Evolutionary conservation across 2,888 invertebrate species (phyloP).

Genomic region (Pyralis farinalis): DNA sequence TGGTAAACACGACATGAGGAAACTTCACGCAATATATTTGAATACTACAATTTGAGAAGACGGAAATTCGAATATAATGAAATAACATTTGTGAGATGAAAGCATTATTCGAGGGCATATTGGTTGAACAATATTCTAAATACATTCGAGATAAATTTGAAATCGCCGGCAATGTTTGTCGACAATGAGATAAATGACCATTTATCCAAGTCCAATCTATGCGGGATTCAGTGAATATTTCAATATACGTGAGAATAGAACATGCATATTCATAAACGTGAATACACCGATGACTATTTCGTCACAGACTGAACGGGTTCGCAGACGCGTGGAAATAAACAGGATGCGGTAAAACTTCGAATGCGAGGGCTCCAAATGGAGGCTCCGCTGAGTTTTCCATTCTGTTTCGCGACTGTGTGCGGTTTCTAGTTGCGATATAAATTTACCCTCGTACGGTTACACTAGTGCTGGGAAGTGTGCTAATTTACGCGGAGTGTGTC

Average conservation of each 20-base stretch:
- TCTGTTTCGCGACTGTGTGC: background rate
- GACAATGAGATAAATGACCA: no score
- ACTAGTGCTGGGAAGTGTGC: background rate
- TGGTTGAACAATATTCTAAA: no score
- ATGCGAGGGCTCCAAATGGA: background rate
- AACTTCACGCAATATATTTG: background rate
- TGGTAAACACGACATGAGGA: background rate
- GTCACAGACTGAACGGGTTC: background rate
- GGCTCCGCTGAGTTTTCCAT: background rate
- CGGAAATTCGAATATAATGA: background rate
- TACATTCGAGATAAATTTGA: no score
- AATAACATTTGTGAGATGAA: background rate
- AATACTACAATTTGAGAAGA: background rate
- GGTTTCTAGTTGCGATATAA: background rate
- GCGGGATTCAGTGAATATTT: background rate
- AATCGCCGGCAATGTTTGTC: no score
- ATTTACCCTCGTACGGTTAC: background rate
- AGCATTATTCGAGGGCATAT: no score
- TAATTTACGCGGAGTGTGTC: background rate
- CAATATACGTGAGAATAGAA: slow-evolving; percentile 1
- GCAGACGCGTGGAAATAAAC: background rate
- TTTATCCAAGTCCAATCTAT: background rate
- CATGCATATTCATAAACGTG: slow-evolving; percentile 7
- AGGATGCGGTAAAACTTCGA: background rate
- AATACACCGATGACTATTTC: slow-evolving; percentile 5